Percentiles rank a stretch among this genome's conserved stretches.
Conservation (phyloP, 37 sponge, comb jelly and placozoan species). For the Mnemiopsis leidyi region DNA sequence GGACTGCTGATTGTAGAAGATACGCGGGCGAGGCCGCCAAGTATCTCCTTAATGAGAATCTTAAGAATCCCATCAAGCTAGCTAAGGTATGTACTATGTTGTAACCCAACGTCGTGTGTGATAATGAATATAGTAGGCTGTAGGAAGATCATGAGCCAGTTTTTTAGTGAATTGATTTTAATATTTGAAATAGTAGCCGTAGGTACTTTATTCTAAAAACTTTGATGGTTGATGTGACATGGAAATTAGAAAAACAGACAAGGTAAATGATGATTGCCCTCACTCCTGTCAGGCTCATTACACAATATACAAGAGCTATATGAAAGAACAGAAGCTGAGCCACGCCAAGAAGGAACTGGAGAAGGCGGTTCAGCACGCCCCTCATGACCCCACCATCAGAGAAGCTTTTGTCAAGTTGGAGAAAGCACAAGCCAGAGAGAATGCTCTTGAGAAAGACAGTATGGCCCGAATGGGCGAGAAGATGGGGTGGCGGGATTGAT, state of each 20-base stretch:
- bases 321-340: constrained; percentile 32
- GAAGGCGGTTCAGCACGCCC: not conserved
- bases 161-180: too few species aligned
- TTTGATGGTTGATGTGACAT: too few species aligned
- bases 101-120: too few species aligned
- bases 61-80: constrained; percentile 5
- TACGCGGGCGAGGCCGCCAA: not conserved
- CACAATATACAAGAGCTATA: constrained; percentile 35
- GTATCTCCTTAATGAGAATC: not conserved
- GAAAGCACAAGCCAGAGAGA: not conserved
- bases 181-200: too few species aligned
- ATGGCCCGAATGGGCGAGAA: constrained; percentile 9
- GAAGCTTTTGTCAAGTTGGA: constrained; percentile 58
- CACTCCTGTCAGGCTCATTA: constrained; percentile 13
- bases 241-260: too few species aligned
- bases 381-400: constrained; percentile 2
- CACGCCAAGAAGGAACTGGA: constrained; percentile 15
- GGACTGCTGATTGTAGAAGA: not conserved
- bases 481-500: constrained; percentile 31
- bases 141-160: too few species aligned
- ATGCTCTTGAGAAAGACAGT: not conserved
- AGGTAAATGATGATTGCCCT: too few species aligned
- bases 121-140: too few species aligned
- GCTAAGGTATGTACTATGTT: too few species aligned
- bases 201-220: too few species aligned